Conservation (phyloP, 2,888 invertebrate genomes). For the Agriopis aurantiaria region DNA sequence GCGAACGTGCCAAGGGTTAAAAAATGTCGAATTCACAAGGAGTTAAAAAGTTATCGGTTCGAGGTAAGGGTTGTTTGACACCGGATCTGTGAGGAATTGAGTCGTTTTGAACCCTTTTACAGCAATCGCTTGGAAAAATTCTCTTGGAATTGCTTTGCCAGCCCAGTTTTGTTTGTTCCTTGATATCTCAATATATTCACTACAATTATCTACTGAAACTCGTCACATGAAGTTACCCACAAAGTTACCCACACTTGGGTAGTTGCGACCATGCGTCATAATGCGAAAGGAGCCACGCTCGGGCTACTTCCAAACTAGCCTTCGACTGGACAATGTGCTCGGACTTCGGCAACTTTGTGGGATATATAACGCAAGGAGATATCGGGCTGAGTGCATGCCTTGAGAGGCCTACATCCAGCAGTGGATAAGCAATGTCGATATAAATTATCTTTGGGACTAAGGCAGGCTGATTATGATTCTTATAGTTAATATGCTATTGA, state of each 20-base stretch:
- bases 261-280: conserved; percentile 57
- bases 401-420: too few species aligned
- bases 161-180: not conserved
- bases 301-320: conserved; percentile 55
- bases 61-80: conserved; percentile 36
- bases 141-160: not conserved
- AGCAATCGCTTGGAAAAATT: conserved; percentile 15
- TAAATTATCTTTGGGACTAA: too few species aligned
- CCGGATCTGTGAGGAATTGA: conserved; percentile 26
- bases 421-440: too few species aligned
- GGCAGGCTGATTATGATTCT: too few species aligned
- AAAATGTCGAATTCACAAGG: conserved; percentile 46
- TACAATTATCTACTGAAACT: not conserved
- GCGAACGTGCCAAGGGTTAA: conserved; percentile 54
- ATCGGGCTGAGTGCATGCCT: too few species aligned
- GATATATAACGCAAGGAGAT: too few species aligned
- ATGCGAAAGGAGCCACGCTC: conserved; percentile 56
- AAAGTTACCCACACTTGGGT: conserved; percentile 54
- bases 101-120: conserved; percentile 14
- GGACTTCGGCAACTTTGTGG: conserved; percentile 28
- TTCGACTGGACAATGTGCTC: conserved; percentile 50
- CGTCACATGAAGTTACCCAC: conserved; percentile 47
- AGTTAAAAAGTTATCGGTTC: conserved; percentile 34
- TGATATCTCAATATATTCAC: not conserved
- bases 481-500: too few species aligned